phyloP scores from a whole-genome alignment of 2,113 vertebrate species.

The Numida meleagris region DNA sequence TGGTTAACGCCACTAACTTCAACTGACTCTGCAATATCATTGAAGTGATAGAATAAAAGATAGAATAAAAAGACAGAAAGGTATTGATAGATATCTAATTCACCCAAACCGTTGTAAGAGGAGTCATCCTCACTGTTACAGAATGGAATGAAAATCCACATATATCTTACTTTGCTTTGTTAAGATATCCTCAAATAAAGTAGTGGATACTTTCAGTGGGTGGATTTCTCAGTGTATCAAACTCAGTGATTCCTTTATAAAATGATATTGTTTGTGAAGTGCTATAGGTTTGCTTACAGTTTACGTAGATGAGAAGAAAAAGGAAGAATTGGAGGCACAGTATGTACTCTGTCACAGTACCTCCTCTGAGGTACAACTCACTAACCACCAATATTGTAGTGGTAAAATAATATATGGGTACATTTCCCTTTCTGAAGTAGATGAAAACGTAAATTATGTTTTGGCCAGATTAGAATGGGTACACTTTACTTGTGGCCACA shows the following conservation, averaged over 20 bases:
- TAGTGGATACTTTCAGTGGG: neutral
- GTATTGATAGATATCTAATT: neutral
- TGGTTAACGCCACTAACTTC: slow-evolving; percentile 15
- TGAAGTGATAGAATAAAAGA: neutral
- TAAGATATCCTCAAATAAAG: neutral
- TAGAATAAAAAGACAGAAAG: neutral
- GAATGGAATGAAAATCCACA: neutral
- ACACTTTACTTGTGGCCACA: neutral
- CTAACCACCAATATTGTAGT: neutral
- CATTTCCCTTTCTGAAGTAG: neutral
- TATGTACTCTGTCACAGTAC: neutral
- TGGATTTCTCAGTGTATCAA: neutral
- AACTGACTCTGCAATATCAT: neutral
- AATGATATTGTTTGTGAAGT: neutral
- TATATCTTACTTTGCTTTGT: neutral
- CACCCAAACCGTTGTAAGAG: neutral
- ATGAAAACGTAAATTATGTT: neutral
- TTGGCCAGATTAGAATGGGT: neutral
- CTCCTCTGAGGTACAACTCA: neutral
- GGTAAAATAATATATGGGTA: neutral
- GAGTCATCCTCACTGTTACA: neutral
- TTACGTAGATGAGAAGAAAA: neutral
- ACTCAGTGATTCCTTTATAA: neutral
- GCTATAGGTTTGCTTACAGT: neutral
- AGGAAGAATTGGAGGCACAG: neutral